Base-by-base conservation (phyloP, 1,140 invertebrate genomes). In the Trichonephila clavipes region DNA sequence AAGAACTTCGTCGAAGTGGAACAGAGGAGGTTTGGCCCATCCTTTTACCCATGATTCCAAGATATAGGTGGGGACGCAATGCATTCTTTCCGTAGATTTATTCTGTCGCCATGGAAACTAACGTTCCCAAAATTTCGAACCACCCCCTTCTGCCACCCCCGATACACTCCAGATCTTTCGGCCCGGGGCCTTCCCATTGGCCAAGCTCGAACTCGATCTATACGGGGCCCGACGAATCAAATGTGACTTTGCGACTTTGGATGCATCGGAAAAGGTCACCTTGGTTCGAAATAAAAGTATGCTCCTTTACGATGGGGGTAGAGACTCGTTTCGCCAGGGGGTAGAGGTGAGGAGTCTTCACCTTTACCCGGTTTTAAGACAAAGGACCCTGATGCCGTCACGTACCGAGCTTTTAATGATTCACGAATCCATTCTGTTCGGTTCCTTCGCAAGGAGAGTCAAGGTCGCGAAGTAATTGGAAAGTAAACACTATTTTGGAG, bases 101-200 rank as follows among this genome's bases (percentile, higher is more conserved):
- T 90, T 90, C 88, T 44, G 81, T 91, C 77, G 58, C 61, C 90
- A 91, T 91, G 90, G 90, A 64, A 77, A 91, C 90, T 14, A 91
- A 91, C 90, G 77, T 91, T 83, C 90, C 90, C 90, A 82, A 91
- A 91, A 82, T 91, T 91, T 91, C 90, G 90, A 85, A 85, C 34
- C 81, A 40, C 28, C 59, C 72, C 69, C 64, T 18, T 44, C 72
- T 19, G 3, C 62, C 72, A 21, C 82, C 51, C 44, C 82, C 82
- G 21, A 24, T 28, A 34, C 21, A 19, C 87, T 44, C 44, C 85
- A 16, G n/a, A 59, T 40, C 18, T 19, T 34, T 77, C 88, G 51
- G 64, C 51, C 72, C 19, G 28, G 34, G n/a, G 64, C 40, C 21
- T 81, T 91, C 77, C 61, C 90, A 91, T 91, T 91, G 90, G 90